Evolutionary conservation across 2,888 invertebrate species (phyloP).

Genomic region (Ophion costatus): DNA sequence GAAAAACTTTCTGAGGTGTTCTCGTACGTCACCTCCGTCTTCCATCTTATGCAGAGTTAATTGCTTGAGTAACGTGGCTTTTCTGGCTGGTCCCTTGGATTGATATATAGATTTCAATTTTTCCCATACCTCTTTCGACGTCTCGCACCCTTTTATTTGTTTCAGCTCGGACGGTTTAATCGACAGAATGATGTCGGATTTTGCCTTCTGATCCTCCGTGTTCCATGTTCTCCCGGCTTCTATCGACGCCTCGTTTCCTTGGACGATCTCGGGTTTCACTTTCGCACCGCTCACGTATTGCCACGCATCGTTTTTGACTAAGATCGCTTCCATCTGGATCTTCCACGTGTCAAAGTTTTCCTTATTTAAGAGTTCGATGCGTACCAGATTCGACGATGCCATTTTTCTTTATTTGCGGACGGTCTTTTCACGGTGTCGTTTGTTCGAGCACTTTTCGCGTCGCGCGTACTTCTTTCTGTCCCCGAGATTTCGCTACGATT

Average conservation of each 20-base stretch:
- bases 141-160: neutral
- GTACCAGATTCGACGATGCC: slow-evolving; percentile 28
- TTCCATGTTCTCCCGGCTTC: slow-evolving; percentile 27
- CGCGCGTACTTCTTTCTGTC: neutral
- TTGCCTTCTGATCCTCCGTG: slow-evolving; percentile 15
- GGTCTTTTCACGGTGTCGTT: slow-evolving; percentile 1
- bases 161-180: slow-evolving; percentile 10
- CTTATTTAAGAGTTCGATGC: slow-evolving; percentile 36
- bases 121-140: slow-evolving; percentile 1
- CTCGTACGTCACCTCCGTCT: neutral
- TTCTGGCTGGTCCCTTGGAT: slow-evolving; percentile 1
- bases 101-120: neutral
- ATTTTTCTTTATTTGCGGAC: neutral
- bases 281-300: slow-evolving; percentile 48
- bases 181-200: neutral
- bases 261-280: slow-evolving; percentile 24
- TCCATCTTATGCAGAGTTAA: slow-evolving; percentile 1
- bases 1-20: neutral
- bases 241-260: slow-evolving; percentile 18
- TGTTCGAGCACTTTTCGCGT: neutral
- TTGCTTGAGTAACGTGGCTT: slow-evolving; percentile 8
- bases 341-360: slow-evolving; percentile 48
- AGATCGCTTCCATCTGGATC: slow-evolving; percentile 52
- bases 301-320: slow-evolving; percentile 56
- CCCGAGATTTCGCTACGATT: neutral